Percentiles rank a stretch among this genome's conserved stretches.
These are phyloP conservation scores for Polymixis flavicincta DNA, from an alignment of 2,888 invertebrate genomes.

Conservation along the genomic window DNA sequence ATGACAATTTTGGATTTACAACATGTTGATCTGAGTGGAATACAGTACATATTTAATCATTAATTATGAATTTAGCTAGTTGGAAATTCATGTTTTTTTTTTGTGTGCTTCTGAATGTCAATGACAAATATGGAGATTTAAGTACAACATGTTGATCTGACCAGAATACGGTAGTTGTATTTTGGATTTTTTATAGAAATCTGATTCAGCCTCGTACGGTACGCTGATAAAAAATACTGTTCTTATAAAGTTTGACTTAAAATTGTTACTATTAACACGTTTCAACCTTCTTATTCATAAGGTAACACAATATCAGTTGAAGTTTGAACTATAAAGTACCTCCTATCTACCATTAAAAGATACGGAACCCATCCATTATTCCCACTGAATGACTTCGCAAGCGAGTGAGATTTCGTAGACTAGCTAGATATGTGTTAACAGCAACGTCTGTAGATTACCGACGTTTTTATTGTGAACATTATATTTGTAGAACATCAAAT, in stretches of 20 bases:
- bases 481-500: slow-evolving; percentile 46
- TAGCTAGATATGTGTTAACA: slow-evolving; percentile 57
- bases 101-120: neutral
- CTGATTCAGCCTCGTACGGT: neutral
- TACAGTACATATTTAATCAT: neutral
- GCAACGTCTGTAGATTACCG: slow-evolving; percentile 50
- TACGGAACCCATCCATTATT: slow-evolving; percentile 49
- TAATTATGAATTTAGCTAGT: neutral
- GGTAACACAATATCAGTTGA: neutral
- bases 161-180: neutral
- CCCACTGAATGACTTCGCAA: slow-evolving; percentile 18
- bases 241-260: neutral
- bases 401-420: slow-evolving; percentile 64
- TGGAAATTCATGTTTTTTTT: too few relatives aligned
- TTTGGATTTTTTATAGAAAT: neutral
- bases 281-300: neutral
- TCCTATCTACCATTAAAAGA: neutral
- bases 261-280: neutral
- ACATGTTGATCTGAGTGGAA: neutral
- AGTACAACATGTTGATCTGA: neutral
- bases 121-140: neutral
- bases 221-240: neutral
- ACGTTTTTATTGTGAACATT: slow-evolving; percentile 51
- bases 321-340: neutral
- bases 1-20: neutral